Evolutionary conservation across 1,140 invertebrate genomes (phyloP), one percentile per base, ranked within the genome.

Genomic region (Drosophila repleta): DNA sequence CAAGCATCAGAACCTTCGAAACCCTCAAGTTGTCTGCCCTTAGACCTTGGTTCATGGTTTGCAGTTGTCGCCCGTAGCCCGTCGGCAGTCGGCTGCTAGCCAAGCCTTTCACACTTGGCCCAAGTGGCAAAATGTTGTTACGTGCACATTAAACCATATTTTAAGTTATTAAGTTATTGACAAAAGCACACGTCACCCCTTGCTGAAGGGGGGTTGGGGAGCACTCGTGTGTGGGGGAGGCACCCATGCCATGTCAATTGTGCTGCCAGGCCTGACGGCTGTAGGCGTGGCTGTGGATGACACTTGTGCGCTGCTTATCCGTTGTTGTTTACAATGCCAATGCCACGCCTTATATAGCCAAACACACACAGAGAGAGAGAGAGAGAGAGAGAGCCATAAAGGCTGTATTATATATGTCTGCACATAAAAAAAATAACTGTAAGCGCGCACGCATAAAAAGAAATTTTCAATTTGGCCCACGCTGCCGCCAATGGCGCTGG

Each of bases 91-190:
- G 55, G 43, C 45, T 57, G 21, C 15, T 2, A 11, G 70, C 70
- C 70, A 69, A 74, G 48, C 74, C 74, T 62, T 85, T 85, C 63
- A 68, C 82, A 85, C 82, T 84, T 65, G 82, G 78, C 67, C 78
- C 82, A 87, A 85, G 82, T 85, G 82, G 82, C 82, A 87, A 85
- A 85, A 85, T 85, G 82, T 87, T 87, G 83, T 87, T 87, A 87
- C 83, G 83, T 88, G 83, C 79, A 79, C 83, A 88, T 88, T 88
- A 88, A 88, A 88, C 79, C 83, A 88, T 88, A 88, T 88, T 88
- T 88, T 88, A 88, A 88, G 83, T 88, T 88, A 88, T 88, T 88
- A 88, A 88, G 83, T 88, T 88, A 88, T 88, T 88, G 83, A 88
- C 79, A 88, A 83, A 88, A 79, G 79, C 83, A 79, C 83, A 88